A percentile compares a stretch with the other conserved stretches of the same genome.
Conservation (phyloP, 2,113 vertebrate species). For the Melanerpes formicivorus region DNA sequence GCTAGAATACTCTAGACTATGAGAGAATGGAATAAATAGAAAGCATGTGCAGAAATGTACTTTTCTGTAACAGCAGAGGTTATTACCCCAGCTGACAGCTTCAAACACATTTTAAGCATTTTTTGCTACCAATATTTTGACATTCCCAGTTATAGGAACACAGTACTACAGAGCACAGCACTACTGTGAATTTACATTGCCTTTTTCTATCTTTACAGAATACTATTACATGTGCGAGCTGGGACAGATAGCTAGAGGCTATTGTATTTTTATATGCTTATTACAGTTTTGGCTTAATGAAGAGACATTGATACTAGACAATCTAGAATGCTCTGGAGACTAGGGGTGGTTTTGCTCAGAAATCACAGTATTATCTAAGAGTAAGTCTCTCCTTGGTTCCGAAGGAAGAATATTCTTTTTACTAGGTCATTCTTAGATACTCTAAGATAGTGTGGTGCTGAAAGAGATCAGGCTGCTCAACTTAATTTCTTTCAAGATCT, state of each 20-base stretch:
- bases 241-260: background rate
- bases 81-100: background rate
- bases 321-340: background rate
- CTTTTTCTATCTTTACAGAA: background rate
- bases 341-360: background rate
- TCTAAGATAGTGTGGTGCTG: background rate
- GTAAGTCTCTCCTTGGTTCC: background rate
- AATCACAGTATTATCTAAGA: background rate
- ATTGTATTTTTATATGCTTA: background rate
- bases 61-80: background rate
- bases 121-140: background rate
- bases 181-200: background rate
- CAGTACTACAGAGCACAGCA: background rate
- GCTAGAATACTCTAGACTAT: slow-evolving; percentile 3
- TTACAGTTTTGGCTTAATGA: background rate
- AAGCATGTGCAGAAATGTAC: background rate
- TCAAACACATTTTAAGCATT: background rate
- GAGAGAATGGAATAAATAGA: background rate
- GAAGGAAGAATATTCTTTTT: background rate
- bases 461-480: background rate
- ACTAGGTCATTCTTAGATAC: background rate
- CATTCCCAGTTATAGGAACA: background rate
- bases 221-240: background rate
- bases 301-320: background rate
- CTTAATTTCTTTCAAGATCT: background rate